Conservation (phyloP, 2,797 vertebrate species). For the Leptodactylus fallax region DNA sequence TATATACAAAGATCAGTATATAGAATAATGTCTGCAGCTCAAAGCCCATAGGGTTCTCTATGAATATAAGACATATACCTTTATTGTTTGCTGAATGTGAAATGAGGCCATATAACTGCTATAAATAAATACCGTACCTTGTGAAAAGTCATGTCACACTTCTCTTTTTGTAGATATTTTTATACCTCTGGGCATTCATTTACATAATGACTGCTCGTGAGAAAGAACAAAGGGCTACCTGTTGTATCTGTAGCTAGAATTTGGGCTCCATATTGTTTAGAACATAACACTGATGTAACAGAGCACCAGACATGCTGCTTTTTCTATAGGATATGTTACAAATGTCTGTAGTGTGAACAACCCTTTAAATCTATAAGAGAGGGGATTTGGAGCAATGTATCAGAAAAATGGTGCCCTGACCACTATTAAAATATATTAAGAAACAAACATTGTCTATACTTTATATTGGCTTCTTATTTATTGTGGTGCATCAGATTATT, state of each 20-base stretch:
- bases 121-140: background rate
- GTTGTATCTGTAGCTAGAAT: background rate
- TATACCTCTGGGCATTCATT: background rate
- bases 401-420: too few relatives aligned
- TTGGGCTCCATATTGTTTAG: background rate
- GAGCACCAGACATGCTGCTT: background rate
- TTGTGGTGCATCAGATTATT: too few relatives aligned
- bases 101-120: constrained; percentile 2
- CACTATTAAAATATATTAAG: too few relatives aligned
- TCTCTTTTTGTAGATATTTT: background rate
- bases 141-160: background rate
- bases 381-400: too few relatives aligned
- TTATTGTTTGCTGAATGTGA: constrained; percentile 26
- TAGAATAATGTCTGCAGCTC: too few relatives aligned
- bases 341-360: too few relatives aligned
- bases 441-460: too few relatives aligned
- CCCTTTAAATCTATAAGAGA: too few relatives aligned
- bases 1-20: too few relatives aligned
- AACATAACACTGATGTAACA: background rate
- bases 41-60: background rate
- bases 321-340: too few relatives aligned
- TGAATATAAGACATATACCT: background rate
- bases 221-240: background rate
- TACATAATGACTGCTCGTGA: background rate
- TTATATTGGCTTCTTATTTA: too few relatives aligned